Percentiles rank a stretch among this genome's conserved stretches.
Conservation (phyloP, 2,888 invertebrate genomes). For the Cephalotes varians region DNA sequence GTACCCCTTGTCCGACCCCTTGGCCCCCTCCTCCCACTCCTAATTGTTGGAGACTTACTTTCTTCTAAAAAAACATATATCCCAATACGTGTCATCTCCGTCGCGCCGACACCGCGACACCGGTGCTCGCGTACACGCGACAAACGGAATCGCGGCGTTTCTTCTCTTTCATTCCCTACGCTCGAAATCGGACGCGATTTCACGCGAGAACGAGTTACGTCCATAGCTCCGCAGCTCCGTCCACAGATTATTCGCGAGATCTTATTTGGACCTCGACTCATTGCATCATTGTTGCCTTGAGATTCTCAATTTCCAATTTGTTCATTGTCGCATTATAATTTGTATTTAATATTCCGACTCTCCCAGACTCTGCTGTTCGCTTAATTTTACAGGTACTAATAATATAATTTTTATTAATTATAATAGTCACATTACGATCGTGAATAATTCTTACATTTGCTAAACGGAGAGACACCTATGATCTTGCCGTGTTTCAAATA, state of each 20-base stretch:
- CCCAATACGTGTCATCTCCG: constrained; percentile 54
- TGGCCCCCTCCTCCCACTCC: constrained; percentile 83
- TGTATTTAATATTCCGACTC: not conserved
- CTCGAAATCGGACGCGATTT: constrained; percentile 8
- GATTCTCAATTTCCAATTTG: not conserved
- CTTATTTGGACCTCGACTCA: not conserved
- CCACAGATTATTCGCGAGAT: not conserved
- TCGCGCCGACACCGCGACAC: constrained; percentile 13
- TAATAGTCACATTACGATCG: not conserved
- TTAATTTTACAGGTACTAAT: not conserved
- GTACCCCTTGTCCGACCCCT: constrained; percentile 82
- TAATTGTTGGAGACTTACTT: constrained; percentile 83
- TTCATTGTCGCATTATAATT: not conserved
- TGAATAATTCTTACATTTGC: not conserved
- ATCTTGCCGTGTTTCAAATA: not conserved
- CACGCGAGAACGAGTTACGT: not conserved
- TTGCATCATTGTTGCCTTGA: not conserved
- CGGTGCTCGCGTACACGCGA: not conserved
- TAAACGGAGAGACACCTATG: constrained; percentile 1
- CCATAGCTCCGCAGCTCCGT: not conserved
- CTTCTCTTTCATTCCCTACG: not conserved
- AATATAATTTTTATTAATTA: not conserved
- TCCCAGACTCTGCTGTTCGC: not conserved
- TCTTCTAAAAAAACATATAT: constrained; percentile 84
- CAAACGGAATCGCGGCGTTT: not conserved